Evolutionary conservation across 2,113 vertebrate genomes (phyloP).

Genomic region (Bubalus kerabau): DNA sequence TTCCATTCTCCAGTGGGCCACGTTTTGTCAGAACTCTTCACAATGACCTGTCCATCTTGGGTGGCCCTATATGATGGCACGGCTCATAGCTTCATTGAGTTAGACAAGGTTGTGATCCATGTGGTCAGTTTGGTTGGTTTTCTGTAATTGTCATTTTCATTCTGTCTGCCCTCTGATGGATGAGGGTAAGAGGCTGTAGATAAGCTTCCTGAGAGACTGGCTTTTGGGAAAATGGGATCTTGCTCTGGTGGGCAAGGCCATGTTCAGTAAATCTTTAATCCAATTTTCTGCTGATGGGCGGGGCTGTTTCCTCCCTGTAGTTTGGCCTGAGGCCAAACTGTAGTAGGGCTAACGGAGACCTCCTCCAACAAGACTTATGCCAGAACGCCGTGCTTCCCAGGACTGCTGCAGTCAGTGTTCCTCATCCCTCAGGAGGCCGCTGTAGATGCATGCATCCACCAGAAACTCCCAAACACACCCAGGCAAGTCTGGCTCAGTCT

Average conservation of each 20-base stretch:
- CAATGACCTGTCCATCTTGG: not conserved
- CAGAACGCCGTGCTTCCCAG: not conserved
- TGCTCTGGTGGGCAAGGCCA: not conserved
- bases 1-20: not conserved
- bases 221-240: not conserved
- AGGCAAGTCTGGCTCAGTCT: not conserved
- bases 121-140: not conserved
- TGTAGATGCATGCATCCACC: not conserved
- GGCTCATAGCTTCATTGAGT: not conserved
- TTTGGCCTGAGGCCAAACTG: not conserved
- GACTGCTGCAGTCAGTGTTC: not conserved
- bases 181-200: not conserved
- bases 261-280: not conserved
- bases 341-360: not conserved
- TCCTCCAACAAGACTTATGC: not conserved
- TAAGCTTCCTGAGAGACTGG: not conserved
- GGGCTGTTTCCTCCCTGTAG: not conserved
- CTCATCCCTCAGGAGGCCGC: rapidly evolving
- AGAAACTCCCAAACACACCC: not conserved
- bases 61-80: not conserved
- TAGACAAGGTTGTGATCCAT: not conserved
- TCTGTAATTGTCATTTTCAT: not conserved
- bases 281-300: not conserved
- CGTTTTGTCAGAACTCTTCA: not conserved
- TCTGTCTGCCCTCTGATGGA: not conserved